Conservation (phyloP, 1,140 invertebrate species). For the Tetramorium alpestre region DNA sequence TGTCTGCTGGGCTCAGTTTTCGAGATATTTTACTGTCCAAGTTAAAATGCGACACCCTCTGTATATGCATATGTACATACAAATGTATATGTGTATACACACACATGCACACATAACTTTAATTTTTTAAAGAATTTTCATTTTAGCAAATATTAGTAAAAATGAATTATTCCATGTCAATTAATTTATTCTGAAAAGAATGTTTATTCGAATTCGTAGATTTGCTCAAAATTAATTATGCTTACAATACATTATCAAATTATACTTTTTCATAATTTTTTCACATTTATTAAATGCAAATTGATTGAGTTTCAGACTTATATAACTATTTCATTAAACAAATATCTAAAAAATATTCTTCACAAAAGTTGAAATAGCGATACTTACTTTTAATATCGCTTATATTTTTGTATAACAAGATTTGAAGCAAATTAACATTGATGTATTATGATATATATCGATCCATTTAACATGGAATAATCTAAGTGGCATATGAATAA, state of each 20-base stretch:
- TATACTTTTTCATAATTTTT: not conserved
- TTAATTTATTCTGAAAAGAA: not conserved
- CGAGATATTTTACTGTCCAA: too few relatives aligned
- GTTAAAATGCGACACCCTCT: too few relatives aligned
- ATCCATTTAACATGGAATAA: slow-evolving; percentile 23
- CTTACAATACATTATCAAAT: not conserved
- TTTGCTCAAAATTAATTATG: not conserved
- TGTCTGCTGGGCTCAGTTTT: too few relatives aligned
- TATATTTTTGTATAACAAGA: not conserved
- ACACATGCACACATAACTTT: too few relatives aligned
- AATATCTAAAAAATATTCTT: not conserved
- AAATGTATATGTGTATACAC: not conserved
- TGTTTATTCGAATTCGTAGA: not conserved
- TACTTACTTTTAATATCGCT: not conserved
- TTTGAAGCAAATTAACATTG: not conserved
- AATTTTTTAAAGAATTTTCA: not conserved
- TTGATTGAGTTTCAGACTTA: not conserved
- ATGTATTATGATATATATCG: not conserved
- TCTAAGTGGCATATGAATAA: not conserved
- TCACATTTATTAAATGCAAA: not conserved
- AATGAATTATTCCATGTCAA: not conserved
- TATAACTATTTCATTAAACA: not conserved
- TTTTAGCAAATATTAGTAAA: slow-evolving; percentile 2
- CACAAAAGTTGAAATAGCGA: not conserved
- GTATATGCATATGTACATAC: not conserved